A percentile compares a stretch with the other conserved stretches of the same genome.
Conservation (phyloP, 2,888 invertebrate genomes). For the Timema podura region DNA sequence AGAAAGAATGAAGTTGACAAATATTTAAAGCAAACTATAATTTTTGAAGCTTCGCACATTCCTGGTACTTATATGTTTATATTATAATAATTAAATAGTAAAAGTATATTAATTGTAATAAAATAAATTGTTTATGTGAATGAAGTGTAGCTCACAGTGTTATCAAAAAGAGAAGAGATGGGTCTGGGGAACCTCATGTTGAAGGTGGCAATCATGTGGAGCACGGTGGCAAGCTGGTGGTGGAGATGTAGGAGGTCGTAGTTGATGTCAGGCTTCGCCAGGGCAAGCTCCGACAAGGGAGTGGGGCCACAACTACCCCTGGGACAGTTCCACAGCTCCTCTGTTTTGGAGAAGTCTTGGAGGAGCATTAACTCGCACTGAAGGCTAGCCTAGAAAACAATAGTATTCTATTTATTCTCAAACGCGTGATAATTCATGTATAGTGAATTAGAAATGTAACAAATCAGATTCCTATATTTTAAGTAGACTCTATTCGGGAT, state of each 20-base stretch:
- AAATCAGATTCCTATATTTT: no score
- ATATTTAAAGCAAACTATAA: no score
- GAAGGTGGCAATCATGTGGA: conserved; percentile 76
- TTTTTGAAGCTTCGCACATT: no score
- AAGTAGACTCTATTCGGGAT: no score
- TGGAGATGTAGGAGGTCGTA: conserved; percentile 74
- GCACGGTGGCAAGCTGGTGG: conserved; percentile 69
- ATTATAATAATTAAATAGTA: no score
- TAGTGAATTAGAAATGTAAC: no score
- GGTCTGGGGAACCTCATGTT: conserved; percentile 69
- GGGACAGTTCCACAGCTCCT: conserved; percentile 63
- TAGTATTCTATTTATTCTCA: no score
- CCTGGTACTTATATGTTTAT: no score
- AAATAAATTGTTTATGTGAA: neutral
- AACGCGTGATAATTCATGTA: no score
- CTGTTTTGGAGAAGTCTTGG: conserved; percentile 43
- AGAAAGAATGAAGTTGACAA: no score
- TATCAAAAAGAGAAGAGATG: conserved; percentile 70
- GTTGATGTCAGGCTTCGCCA: conserved; percentile 70
- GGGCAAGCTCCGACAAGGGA: conserved; percentile 72
- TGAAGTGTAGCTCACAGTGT: conserved; percentile 45
- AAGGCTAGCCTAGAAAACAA: conserved; percentile 14
- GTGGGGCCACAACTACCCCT: conserved; percentile 51
- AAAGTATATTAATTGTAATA: no score
- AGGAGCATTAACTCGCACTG: conserved; percentile 8